Conservation (phyloP, 1,140 invertebrate species). For the Calosoma granatense region DNA sequence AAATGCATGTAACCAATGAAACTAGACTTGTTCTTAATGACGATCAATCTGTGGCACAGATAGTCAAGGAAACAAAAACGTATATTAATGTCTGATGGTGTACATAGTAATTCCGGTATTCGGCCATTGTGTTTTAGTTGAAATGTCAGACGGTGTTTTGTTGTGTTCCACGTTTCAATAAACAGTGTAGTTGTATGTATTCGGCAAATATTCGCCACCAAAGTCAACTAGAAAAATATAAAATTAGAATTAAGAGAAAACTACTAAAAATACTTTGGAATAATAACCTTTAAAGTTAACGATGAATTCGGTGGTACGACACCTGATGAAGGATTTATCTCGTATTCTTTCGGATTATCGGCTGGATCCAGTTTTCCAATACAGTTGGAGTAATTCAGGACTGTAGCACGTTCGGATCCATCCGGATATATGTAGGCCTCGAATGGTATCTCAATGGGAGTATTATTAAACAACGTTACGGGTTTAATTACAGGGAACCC, state of each 20-base stretch:
- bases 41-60: conserved; percentile 23
- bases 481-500: conserved; percentile 13
- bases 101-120: conserved; percentile 22
- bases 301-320: not conserved
- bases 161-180: not conserved
- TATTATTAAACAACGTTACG: conserved; percentile 14
- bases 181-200: not conserved
- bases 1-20: conserved; percentile 27
- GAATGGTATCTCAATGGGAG: not conserved
- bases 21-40: conserved; percentile 26
- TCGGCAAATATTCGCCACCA: not conserved
- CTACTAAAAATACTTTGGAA: not conserved
- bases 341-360: not conserved
- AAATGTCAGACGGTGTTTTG: not conserved
- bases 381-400: not conserved
- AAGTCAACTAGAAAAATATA: not conserved
- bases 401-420: not conserved
- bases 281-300: not conserved
- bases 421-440: not conserved
- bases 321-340: not conserved
- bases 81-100: conserved; percentile 24
- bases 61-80: conserved; percentile 30
- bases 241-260: not conserved
- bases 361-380: not conserved
- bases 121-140: conserved; percentile 29